phyloP scores from a whole-genome alignment of 1,140 invertebrate species.

The Hesperophylax magnus region DNA sequence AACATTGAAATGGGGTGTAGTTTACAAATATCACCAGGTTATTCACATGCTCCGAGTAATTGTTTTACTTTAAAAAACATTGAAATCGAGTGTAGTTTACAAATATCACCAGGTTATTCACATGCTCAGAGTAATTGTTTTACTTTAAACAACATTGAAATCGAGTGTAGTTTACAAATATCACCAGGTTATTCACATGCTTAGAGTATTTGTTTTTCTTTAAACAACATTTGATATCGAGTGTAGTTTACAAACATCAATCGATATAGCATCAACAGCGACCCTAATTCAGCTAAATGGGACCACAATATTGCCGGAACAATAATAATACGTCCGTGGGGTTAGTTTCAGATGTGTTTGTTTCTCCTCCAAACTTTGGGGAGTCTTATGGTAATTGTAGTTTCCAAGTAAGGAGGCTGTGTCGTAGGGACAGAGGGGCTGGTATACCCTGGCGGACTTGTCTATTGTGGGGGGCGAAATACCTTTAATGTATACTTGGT shows the following conservation, averaged over 20 bases:
- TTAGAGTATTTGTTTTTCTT: too few relatives aligned
- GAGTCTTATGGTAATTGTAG: constrained; percentile 58
- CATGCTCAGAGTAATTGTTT: too few relatives aligned
- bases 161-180: too few relatives aligned
- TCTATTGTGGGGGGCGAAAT: constrained; percentile 50
- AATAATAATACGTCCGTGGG: constrained; percentile 47
- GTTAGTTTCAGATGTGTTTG: constrained; percentile 53
- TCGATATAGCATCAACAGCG: constrained; percentile 22
- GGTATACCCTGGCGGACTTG: constrained; percentile 38
- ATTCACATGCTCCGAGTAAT: too few relatives aligned
- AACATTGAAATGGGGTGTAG: too few relatives aligned
- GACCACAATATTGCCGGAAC: constrained; percentile 32
- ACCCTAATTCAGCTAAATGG: constrained; percentile 10
- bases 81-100: too few relatives aligned
- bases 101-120: too few relatives aligned
- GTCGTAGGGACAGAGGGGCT: constrained; percentile 38
- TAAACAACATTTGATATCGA: background rate
- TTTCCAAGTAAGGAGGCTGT: constrained; percentile 51
- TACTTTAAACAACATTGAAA: too few relatives aligned
- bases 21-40: too few relatives aligned
- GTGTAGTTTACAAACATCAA: constrained; percentile 17
- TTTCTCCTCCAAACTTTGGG: constrained; percentile 44
- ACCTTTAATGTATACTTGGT: constrained; percentile 52
- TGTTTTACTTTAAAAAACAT: too few relatives aligned
- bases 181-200: too few relatives aligned